A percentile compares a stretch with the other conserved stretches of the same genome.
Conservation (phyloP, 2,113 vertebrate species). For the Clupea harengus region DNA sequence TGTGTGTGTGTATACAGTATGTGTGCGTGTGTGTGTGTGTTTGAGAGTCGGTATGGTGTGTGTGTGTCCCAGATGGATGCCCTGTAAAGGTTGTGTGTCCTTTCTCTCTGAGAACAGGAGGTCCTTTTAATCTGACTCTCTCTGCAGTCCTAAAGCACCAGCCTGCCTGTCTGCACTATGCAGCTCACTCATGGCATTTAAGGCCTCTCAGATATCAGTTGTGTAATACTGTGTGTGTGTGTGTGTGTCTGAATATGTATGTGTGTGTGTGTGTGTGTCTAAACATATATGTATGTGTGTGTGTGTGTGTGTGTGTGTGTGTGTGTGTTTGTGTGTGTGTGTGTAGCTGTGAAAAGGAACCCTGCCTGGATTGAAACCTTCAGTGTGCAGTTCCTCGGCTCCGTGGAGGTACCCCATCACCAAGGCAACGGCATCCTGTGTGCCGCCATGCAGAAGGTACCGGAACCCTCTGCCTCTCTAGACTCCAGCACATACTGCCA, state of each 20-base stretch:
- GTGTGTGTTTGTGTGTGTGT: conserved; percentile 13
- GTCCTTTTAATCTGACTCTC: too few relatives aligned
- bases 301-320: neutral
- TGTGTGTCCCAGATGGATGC: conserved; percentile 10
- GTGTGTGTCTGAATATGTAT: neutral
- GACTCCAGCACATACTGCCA: too few relatives aligned
- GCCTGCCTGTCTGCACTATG: too few relatives aligned
- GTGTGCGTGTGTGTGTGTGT: conserved; percentile 2
- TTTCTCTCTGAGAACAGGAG: too few relatives aligned
- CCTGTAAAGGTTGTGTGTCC: too few relatives aligned
- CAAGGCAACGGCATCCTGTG: conserved; percentile 95
- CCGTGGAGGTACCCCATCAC: conserved; percentile 93
- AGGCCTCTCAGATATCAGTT: too few relatives aligned
- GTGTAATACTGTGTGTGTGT: neutral
- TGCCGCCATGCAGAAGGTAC: conserved; percentile 96
- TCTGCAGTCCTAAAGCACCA: too few relatives aligned
- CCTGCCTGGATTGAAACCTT: conserved; percentile 91
- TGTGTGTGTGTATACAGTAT: too few relatives aligned
- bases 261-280: neutral
- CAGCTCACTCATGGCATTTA: too few relatives aligned
- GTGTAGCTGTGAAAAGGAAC: conserved; percentile 81
- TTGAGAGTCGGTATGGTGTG: neutral
- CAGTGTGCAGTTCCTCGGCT: conserved; percentile 92
- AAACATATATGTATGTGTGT: neutral
- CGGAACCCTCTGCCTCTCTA: too few relatives aligned